These are phyloP conservation scores for Lagenorhynchus albirostris DNA, from an alignment of 2,113 vertebrate species.

Conservation along the genomic window DNA sequence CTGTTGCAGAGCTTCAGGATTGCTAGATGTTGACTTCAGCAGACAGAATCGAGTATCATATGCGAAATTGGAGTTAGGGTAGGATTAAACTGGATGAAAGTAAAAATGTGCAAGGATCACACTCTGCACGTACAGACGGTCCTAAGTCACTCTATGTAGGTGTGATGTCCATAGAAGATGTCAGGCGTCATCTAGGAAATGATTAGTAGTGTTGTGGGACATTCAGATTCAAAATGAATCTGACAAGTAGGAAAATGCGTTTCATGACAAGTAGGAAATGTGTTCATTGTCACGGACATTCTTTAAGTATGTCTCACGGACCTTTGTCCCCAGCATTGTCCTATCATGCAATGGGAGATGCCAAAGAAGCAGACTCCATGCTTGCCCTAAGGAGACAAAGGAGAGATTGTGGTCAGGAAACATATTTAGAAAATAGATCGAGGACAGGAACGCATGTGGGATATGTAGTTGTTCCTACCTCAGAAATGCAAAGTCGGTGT, in stretches of 20 bases:
- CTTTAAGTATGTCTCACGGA: neutral
- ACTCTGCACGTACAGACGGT: neutral
- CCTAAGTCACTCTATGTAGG: neutral
- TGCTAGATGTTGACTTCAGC: neutral
- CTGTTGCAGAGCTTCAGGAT: neutral
- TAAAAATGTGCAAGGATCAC: neutral
- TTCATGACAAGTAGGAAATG: neutral
- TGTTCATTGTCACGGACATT: neutral
- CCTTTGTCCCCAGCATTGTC: neutral
- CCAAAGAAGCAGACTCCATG: neutral
- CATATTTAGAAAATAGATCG: neutral
- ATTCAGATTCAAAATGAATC: neutral
- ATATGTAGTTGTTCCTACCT: neutral
- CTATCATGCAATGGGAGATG: neutral
- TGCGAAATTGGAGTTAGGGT: neutral
- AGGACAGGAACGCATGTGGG: neutral
- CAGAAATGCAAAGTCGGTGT: neutral
- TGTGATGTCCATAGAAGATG: neutral
- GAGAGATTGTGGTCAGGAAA: neutral
- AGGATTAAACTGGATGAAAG: neutral
- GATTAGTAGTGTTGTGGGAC: neutral
- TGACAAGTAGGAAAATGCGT: too few species aligned
- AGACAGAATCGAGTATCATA: neutral
- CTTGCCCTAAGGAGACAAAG: neutral
- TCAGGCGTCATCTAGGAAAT: neutral